Conservation (phyloP, 2,888 invertebrate genomes). For the Malthinus seriepunctatus region DNA sequence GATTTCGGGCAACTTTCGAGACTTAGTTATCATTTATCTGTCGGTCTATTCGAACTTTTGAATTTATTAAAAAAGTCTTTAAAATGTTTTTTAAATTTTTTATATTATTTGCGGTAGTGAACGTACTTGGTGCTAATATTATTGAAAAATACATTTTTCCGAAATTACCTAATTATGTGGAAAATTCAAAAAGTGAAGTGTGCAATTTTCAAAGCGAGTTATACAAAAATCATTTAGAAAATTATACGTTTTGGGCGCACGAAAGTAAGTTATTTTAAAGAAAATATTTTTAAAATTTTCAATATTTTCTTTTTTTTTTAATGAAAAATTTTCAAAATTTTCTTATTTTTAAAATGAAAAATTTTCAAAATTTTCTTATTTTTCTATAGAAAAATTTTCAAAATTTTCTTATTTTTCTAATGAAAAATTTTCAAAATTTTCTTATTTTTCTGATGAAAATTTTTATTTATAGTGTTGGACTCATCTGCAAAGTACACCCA, state of each 20-base stretch:
- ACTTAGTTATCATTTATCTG: too few relatives aligned
- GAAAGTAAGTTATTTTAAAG: neutral
- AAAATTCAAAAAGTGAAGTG: neutral
- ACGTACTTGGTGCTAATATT: too few relatives aligned
- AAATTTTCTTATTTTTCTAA: too few relatives aligned
- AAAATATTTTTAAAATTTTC: neutral
- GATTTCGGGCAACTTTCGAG: too few relatives aligned
- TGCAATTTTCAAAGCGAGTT: neutral
- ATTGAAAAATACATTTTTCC: neutral
- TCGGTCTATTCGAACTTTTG: too few relatives aligned
- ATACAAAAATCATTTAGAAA: neutral
- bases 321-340: constrained; percentile 41
- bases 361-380: neutral
- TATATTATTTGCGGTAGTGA: too few relatives aligned
- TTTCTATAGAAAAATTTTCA: too few relatives aligned
- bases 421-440: too few relatives aligned
- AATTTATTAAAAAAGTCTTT: too few relatives aligned
- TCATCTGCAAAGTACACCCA: neutral
- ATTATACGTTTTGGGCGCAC: neutral
- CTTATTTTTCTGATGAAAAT: too few relatives aligned
- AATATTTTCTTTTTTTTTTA: constrained; percentile 51
- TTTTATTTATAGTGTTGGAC: neutral
- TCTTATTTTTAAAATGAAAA: neutral
- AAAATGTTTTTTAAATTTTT: too few relatives aligned
- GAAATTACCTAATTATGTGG: neutral